Conservation (phyloP, 92 coral and sea anemone genomes). For the Epizoanthus rinbou region DNA sequence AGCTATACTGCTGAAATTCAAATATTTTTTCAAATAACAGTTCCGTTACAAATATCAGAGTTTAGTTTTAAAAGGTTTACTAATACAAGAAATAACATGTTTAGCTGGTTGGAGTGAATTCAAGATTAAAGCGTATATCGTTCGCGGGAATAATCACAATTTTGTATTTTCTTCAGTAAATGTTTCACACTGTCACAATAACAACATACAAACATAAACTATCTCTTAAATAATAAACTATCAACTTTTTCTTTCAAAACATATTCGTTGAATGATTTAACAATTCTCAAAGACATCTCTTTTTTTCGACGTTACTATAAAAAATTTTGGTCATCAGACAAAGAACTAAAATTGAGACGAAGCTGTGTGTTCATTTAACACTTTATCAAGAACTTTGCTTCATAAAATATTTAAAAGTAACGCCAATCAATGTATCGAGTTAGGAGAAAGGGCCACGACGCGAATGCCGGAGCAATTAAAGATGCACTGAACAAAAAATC, state of each 20-base stretch:
- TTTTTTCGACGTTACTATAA: too few relatives aligned
- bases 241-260: constrained; percentile 25
- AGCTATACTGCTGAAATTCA: constrained; percentile 5
- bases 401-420: constrained; percentile 9
- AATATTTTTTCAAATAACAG: not conserved
- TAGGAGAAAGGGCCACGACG: too few relatives aligned
- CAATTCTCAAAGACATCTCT: too few relatives aligned
- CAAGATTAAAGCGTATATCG: too few relatives aligned
- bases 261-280: not conserved
- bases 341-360: not conserved
- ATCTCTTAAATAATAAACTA: constrained; percentile 14
- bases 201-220: constrained; percentile 28
- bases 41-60: too few relatives aligned
- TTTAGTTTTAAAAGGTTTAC: not conserved
- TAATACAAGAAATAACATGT: too few relatives aligned
- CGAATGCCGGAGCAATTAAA: too few relatives aligned
- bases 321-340: not conserved
- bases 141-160: too few relatives aligned
- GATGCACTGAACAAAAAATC: too few relatives aligned
- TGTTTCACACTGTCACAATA: constrained; percentile 45
- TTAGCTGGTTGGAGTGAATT: too few relatives aligned
- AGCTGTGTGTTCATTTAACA: constrained; percentile 6
- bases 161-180: constrained; percentile 9
- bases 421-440: not conserved
- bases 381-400: not conserved